Evolutionary conservation across 1,140 invertebrate species (phyloP).

Genomic region (Gryon sp.): DNA sequence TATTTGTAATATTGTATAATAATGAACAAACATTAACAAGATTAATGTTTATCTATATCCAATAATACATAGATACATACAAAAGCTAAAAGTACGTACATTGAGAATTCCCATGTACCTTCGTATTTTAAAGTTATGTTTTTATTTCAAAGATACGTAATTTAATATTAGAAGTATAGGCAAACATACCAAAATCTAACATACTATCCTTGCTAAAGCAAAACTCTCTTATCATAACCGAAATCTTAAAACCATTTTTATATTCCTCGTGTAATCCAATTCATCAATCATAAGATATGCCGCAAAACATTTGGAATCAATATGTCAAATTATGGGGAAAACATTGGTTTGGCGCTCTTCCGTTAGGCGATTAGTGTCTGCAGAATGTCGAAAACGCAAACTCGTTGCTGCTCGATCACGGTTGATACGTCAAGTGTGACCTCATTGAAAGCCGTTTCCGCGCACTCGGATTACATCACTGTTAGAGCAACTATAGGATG

Average conservation of each 20-base stretch:
- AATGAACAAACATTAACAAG: too few species aligned
- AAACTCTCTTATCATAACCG: constrained; percentile 16
- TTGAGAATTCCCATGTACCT: too few species aligned
- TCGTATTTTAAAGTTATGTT: too few species aligned
- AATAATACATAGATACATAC: too few species aligned
- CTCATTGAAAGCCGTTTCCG: constrained; percentile 14
- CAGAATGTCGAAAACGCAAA: constrained; percentile 28
- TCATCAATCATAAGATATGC: constrained; percentile 26
- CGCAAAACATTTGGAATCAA: constrained; percentile 21
- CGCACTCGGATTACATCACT: constrained; percentile 38
- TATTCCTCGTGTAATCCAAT: constrained; percentile 1
- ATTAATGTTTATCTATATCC: too few species aligned
- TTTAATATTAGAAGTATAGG: too few species aligned
- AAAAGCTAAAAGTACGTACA: too few species aligned
- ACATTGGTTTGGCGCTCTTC: not conserved
- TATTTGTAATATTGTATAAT: too few species aligned
- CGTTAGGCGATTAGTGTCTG: constrained; percentile 20
- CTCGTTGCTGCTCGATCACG: constrained; percentile 10
- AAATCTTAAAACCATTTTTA: constrained; percentile 10
- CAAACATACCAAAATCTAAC: not conserved
- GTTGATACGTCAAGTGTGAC: constrained; percentile 41
- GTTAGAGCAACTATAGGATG: constrained; percentile 29
- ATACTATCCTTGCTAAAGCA: not conserved
- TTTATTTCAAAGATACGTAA: too few species aligned
- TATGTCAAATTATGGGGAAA: constrained; percentile 1